Evolutionary conservation across 2,113 vertebrate species (phyloP).

Genomic region (Myrmecophaga tridactyla): DNA sequence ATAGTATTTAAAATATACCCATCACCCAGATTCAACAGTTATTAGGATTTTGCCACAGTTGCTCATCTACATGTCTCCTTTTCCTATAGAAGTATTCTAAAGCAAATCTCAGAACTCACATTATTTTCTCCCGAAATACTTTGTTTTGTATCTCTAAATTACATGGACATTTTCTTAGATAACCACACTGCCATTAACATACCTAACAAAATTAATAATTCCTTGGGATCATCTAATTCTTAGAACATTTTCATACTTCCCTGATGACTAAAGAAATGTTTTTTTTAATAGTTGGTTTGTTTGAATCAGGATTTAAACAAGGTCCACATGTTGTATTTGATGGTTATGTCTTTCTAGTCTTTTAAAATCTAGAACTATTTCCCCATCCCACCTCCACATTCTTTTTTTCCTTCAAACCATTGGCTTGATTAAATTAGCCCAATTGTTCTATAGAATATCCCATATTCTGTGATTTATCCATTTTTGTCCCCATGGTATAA

Average conservation of each 20-base stretch:
- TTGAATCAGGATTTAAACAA: background rate
- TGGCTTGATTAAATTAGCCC: background rate
- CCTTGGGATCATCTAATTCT: background rate
- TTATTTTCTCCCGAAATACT: background rate
- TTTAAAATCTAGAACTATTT: background rate
- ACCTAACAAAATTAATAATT: background rate
- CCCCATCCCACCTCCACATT: background rate
- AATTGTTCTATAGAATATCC: background rate
- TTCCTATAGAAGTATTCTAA: background rate
- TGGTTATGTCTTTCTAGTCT: background rate
- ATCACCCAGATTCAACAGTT: background rate
- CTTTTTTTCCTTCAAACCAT: background rate
- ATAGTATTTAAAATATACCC: background rate
- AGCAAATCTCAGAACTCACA: background rate
- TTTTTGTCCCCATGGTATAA: background rate
- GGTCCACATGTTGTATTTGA: background rate
- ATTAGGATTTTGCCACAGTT: background rate
- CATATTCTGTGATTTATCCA: background rate
- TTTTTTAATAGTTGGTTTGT: background rate
- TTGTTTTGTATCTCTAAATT: background rate
- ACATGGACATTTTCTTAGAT: background rate
- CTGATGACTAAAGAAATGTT: slow-evolving; percentile 23
- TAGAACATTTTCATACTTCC: background rate
- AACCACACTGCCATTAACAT: background rate
- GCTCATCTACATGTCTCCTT: background rate